Evolutionary conservation across 2,113 vertebrate genomes (phyloP), one percentile per base, ranked within the genome.

Genomic region (Cygnus atratus): DNA sequence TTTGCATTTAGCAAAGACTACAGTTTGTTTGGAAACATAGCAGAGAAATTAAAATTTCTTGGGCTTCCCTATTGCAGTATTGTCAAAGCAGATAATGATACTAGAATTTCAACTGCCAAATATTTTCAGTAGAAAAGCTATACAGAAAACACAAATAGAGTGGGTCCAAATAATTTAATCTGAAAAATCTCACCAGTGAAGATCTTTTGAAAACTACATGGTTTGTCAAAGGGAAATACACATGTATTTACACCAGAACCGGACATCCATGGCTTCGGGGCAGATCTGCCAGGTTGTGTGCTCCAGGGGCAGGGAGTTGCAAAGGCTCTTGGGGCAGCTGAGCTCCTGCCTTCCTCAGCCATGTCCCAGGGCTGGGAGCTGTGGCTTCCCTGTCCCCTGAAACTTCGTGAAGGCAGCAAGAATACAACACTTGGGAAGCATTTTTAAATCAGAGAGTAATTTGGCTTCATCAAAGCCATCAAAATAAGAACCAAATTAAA

Each of bases 241-340:
- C 11, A 8, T 0, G 9, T 33, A 79, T 82, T 57, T 75, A 55
- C 25, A 44, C 82, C 37, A 21, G 43, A 86, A 13, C 3, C 12
- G 17, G 21, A 15, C 14, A 61, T 16, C 22, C 25, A 39, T 1
- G 4, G 9, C 62, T 76, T 33, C 73, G 15, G 52, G 57, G 65
- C 28, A 77, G 16, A 54, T 29, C 26, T 77, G 14, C 11, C 50
- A 35, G 10, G 19, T 10, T 57, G 50, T 43, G 15, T 26, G 10
- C 8, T 48, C 29, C 0, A 0, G 29, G 43, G 77, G 19, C 22
- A 57, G 18, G 29, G n/a, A 81, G 21, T 6, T 2, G 3, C 46
- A 48, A 48, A 62, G 8, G 31, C 55, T 50, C 66, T n/a, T 28
- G 19, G 31, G 46, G 43, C 33, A 44, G 0, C 1, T 15, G 44